Percentiles rank a stretch among this genome's conserved stretches.
Evolutionary conservation across 1,140 invertebrate genomes (phyloP).

Genomic region (Habropoda laboriosa): DNA sequence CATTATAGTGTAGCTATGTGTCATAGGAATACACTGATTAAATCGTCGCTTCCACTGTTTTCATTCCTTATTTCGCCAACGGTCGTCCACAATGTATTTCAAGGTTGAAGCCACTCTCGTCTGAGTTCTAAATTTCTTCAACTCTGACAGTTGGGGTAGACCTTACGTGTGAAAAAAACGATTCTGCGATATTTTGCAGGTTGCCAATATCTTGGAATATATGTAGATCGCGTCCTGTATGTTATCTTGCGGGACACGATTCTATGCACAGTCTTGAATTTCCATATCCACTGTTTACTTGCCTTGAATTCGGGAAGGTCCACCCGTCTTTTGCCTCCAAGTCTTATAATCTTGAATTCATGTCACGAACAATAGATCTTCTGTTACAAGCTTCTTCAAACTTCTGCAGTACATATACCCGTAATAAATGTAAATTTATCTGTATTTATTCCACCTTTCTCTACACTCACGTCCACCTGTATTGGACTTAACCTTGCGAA

Average conservation of each 20-base stretch:
- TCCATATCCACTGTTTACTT: no score
- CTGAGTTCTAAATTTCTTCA: constrained; percentile 8
- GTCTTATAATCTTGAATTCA: background rate
- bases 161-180: no score
- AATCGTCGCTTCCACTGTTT: background rate
- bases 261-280: no score
- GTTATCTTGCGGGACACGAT: no score
- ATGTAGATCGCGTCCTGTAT: no score
- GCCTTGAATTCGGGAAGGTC: background rate
- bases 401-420: constrained; percentile 14
- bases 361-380: background rate
- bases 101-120: background rate
- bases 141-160: background rate
- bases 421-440: constrained; percentile 27
- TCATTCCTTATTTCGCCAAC: constrained; percentile 1
- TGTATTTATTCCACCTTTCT: background rate
- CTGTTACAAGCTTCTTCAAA: constrained; percentile 14
- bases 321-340: background rate
- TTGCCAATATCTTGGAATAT: no score
- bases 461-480: background rate
- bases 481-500: background rate
- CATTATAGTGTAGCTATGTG: constrained; percentile 20
- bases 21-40: background rate
- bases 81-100: background rate
- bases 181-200: no score